Conservation (phyloP, 2,888 invertebrate genomes). For the Chelonus formosanus region DNA sequence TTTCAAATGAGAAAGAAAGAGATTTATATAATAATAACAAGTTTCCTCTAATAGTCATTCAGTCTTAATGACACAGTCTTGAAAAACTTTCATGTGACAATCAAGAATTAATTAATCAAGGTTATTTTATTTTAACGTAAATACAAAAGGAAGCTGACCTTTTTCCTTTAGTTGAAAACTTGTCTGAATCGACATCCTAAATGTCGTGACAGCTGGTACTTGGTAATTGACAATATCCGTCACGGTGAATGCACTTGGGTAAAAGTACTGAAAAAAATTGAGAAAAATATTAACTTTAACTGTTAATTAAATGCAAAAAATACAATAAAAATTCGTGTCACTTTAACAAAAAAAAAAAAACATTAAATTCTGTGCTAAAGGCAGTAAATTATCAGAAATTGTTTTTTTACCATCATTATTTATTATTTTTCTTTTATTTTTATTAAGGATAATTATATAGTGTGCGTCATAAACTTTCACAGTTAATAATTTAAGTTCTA, state of each 20-base stretch:
- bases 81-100: too few relatives aligned
- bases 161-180: conserved; percentile 28
- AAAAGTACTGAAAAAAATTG: conserved; percentile 10
- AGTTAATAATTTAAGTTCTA: too few relatives aligned
- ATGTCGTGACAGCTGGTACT: conserved; percentile 22
- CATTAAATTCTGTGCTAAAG: neutral
- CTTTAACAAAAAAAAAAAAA: conserved; percentile 1
- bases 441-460: too few relatives aligned
- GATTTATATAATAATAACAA: too few relatives aligned
- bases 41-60: too few relatives aligned
- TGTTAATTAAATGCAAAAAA: conserved; percentile 4
- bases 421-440: neutral
- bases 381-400: neutral
- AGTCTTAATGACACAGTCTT: too few relatives aligned
- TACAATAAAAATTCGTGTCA: neutral
- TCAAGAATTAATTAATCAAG: too few relatives aligned
- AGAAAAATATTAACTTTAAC: neutral
- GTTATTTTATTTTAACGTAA: neutral
- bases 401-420: neutral
- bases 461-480: too few relatives aligned
- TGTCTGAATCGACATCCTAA: conserved; percentile 31
- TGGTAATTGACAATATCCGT: conserved; percentile 30
- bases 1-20: too few relatives aligned
- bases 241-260: conserved; percentile 8
- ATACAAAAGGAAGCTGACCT: conserved; percentile 35